phyloP scores from a whole-genome alignment of 2,888 invertebrate genomes.

The Drosophila colorata region DNA sequence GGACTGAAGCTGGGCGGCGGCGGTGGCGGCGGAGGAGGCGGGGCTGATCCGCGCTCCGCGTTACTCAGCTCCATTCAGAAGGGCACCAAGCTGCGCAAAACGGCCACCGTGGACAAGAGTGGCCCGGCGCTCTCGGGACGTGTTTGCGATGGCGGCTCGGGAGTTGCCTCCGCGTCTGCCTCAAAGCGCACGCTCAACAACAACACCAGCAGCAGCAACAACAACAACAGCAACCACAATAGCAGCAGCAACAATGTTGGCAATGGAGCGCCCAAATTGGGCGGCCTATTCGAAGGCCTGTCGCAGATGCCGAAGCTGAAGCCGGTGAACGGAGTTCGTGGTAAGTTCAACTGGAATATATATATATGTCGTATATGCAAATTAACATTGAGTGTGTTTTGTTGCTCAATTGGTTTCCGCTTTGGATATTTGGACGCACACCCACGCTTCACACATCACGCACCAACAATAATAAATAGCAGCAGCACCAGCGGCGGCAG shows the following conservation, averaged over 20 bases:
- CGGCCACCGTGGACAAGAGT: constrained; percentile 96
- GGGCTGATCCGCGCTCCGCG: constrained; percentile 88
- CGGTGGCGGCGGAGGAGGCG: constrained; percentile 75
- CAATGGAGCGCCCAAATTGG: constrained; percentile 84
- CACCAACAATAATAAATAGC: constrained; percentile 60
- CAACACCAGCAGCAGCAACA: constrained; percentile 51
- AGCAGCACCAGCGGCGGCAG: constrained; percentile 58
- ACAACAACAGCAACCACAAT: constrained; percentile 47
- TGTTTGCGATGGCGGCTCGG: constrained; percentile 48
- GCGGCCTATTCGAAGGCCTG: constrained; percentile 84
- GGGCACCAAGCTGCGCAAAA: constrained; percentile 92
- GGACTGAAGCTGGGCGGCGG: constrained; percentile 77
- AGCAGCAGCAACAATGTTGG: constrained; percentile 60
- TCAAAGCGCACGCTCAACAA: constrained; percentile 55
- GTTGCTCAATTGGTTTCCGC: constrained; percentile 72
- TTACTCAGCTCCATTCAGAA: constrained; percentile 93
- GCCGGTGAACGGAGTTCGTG: constrained; percentile 84
- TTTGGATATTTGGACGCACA: constrained; percentile 41
- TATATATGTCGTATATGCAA: constrained; percentile 31
- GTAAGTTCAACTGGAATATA: constrained; percentile 55
- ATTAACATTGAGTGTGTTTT: constrained; percentile 33
- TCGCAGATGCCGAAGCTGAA: constrained; percentile 85
- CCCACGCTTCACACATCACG: constrained; percentile 53
- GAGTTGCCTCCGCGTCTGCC: constrained; percentile 19
- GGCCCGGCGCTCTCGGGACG: constrained; percentile 90